Evolutionary conservation across 2,888 invertebrate species (phyloP).

Genomic region (Odontothrips loti): DNA sequence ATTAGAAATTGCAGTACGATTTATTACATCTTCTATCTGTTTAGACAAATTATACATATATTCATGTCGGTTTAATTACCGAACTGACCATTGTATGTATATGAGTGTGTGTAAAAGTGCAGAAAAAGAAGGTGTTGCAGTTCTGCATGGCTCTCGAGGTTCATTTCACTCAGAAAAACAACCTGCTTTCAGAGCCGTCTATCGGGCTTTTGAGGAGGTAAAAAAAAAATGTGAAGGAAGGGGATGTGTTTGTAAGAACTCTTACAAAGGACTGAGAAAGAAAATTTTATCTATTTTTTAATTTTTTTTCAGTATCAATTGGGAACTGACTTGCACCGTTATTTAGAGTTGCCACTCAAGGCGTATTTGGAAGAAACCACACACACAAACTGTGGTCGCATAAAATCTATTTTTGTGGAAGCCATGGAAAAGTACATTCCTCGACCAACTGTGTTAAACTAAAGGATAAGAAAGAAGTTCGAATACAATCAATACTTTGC

Average conservation of each 20-base stretch:
- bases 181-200: conserved; percentile 73
- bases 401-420: conserved; percentile 51
- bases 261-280: conserved; percentile 29
- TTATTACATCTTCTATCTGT: conserved; percentile 27
- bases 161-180: conserved; percentile 83
- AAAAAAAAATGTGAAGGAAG: conserved; percentile 33
- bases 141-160: conserved; percentile 83
- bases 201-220: conserved; percentile 59
- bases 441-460: background rate
- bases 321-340: conserved; percentile 59
- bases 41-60: conserved; percentile 57
- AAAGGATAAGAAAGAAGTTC: background rate
- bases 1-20: background rate
- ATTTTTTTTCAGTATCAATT: conserved; percentile 56
- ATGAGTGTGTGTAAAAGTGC: conserved; percentile 78
- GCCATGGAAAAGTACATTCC: background rate
- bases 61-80: conserved; percentile 84
- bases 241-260: conserved; percentile 30
- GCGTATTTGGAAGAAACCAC: conserved; percentile 52
- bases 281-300: conserved; percentile 28
- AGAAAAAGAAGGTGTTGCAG: conserved; percentile 66
- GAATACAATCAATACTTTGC: background rate
- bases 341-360: conserved; percentile 58
- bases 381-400: conserved; percentile 61
- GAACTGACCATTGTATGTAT: conserved; percentile 96